phyloP scores from a whole-genome alignment of 2,113 vertebrate genomes.

The Oreochromis spilurus region DNA sequence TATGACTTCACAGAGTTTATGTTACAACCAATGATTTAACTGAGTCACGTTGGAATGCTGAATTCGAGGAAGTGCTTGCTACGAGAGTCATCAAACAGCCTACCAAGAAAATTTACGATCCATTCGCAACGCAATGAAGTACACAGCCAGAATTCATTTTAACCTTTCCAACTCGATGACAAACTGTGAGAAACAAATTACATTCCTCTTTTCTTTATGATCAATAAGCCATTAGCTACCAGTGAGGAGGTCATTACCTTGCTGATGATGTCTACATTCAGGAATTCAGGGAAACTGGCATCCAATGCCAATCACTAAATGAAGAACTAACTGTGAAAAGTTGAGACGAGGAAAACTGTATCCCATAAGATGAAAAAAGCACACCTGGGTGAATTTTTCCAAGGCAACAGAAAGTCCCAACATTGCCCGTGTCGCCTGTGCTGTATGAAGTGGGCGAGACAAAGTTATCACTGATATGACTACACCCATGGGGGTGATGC shows the following conservation, averaged over 20 bases:
- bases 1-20: not conserved
- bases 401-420: not conserved
- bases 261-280: not conserved
- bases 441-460: not conserved
- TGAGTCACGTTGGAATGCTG: not conserved
- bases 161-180: not conserved
- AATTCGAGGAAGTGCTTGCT: not conserved
- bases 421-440: not conserved
- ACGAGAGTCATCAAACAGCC: not conserved
- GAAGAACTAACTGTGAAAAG: not conserved
- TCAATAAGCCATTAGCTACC: not conserved
- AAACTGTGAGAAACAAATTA: not conserved
- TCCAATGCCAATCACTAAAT: not conserved
- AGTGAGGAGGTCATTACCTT: conserved; percentile 5
- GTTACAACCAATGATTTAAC: not conserved
- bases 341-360: not conserved
- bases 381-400: not conserved
- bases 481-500: conserved; percentile 15
- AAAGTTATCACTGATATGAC: not conserved
- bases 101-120: not conserved
- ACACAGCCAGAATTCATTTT: not conserved
- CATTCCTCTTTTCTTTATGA: not conserved
- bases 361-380: not conserved
- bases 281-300: not conserved
- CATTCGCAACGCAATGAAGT: not conserved